phyloP scores from a whole-genome alignment of 1,140 invertebrate genomes.

The Drosophila azteca region DNA sequence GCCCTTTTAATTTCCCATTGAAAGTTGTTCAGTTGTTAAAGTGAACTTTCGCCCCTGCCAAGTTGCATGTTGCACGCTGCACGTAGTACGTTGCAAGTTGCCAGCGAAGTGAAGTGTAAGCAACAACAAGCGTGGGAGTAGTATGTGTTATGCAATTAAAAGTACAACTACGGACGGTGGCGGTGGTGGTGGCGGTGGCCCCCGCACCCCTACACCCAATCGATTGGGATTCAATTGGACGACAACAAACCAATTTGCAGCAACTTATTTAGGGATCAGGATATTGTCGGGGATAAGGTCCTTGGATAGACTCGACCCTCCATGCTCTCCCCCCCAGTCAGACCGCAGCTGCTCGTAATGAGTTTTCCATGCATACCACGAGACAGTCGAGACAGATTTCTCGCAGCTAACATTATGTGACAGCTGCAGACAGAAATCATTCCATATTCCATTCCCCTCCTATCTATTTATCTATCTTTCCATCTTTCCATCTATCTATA shows the following conservation, averaged over 20 bases:
- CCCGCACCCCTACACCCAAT: constrained; percentile 33
- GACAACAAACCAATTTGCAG: constrained; percentile 38
- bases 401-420: constrained; percentile 38
- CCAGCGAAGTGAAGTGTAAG: constrained; percentile 59
- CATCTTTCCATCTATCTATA: neutral
- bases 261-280: constrained; percentile 42
- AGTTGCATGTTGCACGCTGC: constrained; percentile 11
- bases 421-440: constrained; percentile 54
- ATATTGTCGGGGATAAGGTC: constrained; percentile 1
- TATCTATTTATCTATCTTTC: neutral
- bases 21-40: constrained; percentile 82
- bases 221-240: constrained; percentile 53
- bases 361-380: constrained; percentile 41
- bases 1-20: constrained; percentile 81
- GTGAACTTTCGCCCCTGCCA: constrained; percentile 70
- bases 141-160: constrained; percentile 79
- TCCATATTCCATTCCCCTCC: constrained; percentile 6
- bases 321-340: too few species aligned
- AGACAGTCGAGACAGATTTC: constrained; percentile 20
- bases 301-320: neutral
- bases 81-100: constrained; percentile 29
- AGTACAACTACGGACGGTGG: constrained; percentile 28
- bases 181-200: constrained; percentile 18
- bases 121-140: constrained; percentile 70
- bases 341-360: constrained; percentile 45